Evolutionary conservation across 2,888 invertebrate genomes (phyloP), one percentile per base, ranked within the genome.

Genomic region (Coleophora deauratella): DNA sequence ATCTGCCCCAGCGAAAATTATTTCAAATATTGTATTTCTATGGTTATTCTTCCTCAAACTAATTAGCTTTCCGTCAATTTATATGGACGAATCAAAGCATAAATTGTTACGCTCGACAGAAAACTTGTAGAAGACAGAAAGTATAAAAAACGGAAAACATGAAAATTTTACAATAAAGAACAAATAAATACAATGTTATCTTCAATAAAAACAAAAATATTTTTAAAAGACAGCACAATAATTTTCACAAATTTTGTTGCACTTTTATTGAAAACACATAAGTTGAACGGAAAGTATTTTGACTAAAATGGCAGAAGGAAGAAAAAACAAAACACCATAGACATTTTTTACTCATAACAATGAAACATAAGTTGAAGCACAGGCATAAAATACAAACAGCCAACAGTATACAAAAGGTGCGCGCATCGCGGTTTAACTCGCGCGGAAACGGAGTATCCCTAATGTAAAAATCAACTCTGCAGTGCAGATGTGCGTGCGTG

Each of bases 221-320:
- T 81, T 79, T 70, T 62, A 61, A 52, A 68, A 57, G 52, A 59
- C 57, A 56, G 58, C 78, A 80, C 82, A 64, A 70, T 62, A 72
- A 76, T 80, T 84, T 84, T 84, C 55, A 66, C 64, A 35, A 71
- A 66, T 67, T 72, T 73, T 68, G 59, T 59, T 61, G 49, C 50
- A 64, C 62, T 65, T 62, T 62, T 54, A 58, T 31, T 60, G 61
- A 62, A 70, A 75, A 76, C 72, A 55, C 66, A 66, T 69, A 62
- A 73, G 62, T 67, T 74, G 77, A 78, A 79, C 69, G 72, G 72
- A 74, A 72, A 73, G 57, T 72, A 79, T 67, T 41, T 80, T 85
- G 84, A 82, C 81, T 84, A 79, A 77, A 78, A 76, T 76, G 73
- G 72, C 71, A 69, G 68, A 31, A 28, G 8, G 9, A 28, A 11